phyloP scores from a whole-genome alignment of 2,888 invertebrate species.

The Crocallis elinguaria region DNA sequence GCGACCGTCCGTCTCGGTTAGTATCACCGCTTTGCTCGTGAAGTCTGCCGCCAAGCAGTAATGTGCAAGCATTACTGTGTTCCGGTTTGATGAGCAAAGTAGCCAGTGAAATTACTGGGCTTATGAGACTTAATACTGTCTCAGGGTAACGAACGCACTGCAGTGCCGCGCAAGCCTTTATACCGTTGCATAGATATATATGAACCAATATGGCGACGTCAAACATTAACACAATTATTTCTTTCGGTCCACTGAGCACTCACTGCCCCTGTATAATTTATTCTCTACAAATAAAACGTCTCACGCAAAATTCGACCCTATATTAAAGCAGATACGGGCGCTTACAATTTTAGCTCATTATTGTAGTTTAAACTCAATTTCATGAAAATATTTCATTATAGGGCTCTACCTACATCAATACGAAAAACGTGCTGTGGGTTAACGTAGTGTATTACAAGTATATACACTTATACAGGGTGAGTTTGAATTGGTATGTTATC shows the following conservation, averaged over 20 bases:
- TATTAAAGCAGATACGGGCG: neutral
- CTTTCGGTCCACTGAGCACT: conserved; percentile 40
- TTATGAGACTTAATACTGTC: too few species aligned
- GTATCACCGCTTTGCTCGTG: too few species aligned
- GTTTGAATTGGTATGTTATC: too few species aligned
- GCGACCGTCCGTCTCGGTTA: too few species aligned
- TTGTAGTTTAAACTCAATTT: conserved; percentile 35
- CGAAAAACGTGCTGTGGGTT: conserved; percentile 20
- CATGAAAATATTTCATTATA: conserved; percentile 36
- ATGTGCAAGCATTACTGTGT: too few species aligned
- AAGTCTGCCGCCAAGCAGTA: too few species aligned
- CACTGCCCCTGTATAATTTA: conserved; percentile 36
- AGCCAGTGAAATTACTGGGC: too few species aligned
- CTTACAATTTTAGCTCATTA: conserved; percentile 32
- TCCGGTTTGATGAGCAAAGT: too few species aligned
- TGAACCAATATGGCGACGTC: conserved; percentile 34
- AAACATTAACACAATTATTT: conserved; percentile 44
- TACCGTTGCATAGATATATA: conserved; percentile 17
- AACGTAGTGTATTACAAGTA: too few species aligned
- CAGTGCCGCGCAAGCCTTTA: too few species aligned
- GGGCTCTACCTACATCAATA: conserved; percentile 25
- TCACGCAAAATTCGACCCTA: conserved; percentile 21
- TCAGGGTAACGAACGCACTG: too few species aligned
- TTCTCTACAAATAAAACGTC: conserved; percentile 31
- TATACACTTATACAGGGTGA: too few species aligned